These are phyloP conservation scores for Xestobium rufovillosum DNA, from an alignment of 2,888 invertebrate genomes.

Conservation along the genomic window DNA sequence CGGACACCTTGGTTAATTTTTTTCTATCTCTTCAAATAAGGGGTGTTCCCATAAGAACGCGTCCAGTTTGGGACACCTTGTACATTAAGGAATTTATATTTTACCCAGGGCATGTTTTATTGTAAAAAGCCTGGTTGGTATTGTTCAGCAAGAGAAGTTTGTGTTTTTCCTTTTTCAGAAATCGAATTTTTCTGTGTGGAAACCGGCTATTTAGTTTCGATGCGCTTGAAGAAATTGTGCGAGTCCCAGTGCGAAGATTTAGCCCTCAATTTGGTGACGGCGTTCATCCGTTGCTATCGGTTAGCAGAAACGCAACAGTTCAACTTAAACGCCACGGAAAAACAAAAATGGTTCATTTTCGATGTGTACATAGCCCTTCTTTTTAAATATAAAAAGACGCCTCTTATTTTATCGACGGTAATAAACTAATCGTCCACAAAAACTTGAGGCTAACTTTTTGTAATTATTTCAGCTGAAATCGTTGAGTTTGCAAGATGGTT, in stretches of 20 bases:
- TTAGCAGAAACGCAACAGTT: slow-evolving; percentile 34
- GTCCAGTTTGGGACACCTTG: no score
- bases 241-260: slow-evolving; percentile 56
- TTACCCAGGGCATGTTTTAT: no score
- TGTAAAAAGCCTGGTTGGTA: no score
- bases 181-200: slow-evolving; percentile 51
- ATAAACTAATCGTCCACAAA: slow-evolving; percentile 14
- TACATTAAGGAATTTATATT: no score
- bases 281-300: slow-evolving; percentile 40
- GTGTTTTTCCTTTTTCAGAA: slow-evolving; percentile 38
- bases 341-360: slow-evolving; percentile 51
- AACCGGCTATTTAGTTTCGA: slow-evolving; percentile 50
- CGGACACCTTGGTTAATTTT: no score
- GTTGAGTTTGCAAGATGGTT: slow-evolving; percentile 48
- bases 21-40: no score
- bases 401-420: slow-evolving; percentile 48
- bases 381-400: slow-evolving; percentile 49
- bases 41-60: no score
- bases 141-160: no score
- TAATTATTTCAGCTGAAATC: slow-evolving; percentile 47
- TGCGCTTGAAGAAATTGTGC: slow-evolving; percentile 53
- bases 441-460: slow-evolving; percentile 15
- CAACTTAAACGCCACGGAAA: slow-evolving; percentile 39
- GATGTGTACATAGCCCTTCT: slow-evolving; percentile 54
- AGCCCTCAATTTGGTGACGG: slow-evolving; percentile 51